These are phyloP conservation scores for Himantopus leucocephalus DNA, from an alignment of 2,113 vertebrate species.

Conservation along the genomic window DNA sequence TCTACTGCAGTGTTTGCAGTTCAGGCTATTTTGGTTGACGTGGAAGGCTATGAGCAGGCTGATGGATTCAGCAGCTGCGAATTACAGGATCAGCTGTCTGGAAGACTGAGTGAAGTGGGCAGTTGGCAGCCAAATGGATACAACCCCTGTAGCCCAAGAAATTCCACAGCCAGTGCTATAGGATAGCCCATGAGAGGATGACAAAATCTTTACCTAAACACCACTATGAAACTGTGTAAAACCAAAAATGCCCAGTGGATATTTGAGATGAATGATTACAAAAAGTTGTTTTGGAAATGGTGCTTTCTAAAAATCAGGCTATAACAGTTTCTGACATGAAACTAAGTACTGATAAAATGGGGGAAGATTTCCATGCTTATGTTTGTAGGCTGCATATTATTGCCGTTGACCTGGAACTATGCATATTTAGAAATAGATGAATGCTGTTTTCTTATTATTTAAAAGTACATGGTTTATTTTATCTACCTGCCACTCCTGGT, in stretches of 20 bases:
- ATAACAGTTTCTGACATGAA: not conserved
- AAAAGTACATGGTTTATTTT: not conserved
- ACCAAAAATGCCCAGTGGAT: not conserved
- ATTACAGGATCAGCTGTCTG: constrained; percentile 38
- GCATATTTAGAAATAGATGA: not conserved
- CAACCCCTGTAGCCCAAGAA: not conserved
- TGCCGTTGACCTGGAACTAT: not conserved
- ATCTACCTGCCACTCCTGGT: not conserved
- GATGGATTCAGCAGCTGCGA: constrained; percentile 59
- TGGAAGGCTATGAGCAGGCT: not conserved
- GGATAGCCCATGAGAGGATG: not conserved
- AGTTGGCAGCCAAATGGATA: constrained; percentile 36
- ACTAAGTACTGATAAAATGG: not conserved
- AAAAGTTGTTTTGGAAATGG: not conserved
- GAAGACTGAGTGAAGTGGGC: constrained; percentile 44
- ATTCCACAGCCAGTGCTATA: not conserved
- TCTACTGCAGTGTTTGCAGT: constrained; percentile 3
- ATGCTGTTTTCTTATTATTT: not conserved
- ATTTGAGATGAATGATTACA: not conserved
- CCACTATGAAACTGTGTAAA: not conserved
- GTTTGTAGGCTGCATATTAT: not conserved
- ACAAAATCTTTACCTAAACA: not conserved
- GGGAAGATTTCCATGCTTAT: not conserved
- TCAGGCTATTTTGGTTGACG: constrained; percentile 11
- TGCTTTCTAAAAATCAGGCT: not conserved